Base-by-base conservation (phyloP, 1,140 invertebrate species). In the Macrostomum lignano region DNA sequence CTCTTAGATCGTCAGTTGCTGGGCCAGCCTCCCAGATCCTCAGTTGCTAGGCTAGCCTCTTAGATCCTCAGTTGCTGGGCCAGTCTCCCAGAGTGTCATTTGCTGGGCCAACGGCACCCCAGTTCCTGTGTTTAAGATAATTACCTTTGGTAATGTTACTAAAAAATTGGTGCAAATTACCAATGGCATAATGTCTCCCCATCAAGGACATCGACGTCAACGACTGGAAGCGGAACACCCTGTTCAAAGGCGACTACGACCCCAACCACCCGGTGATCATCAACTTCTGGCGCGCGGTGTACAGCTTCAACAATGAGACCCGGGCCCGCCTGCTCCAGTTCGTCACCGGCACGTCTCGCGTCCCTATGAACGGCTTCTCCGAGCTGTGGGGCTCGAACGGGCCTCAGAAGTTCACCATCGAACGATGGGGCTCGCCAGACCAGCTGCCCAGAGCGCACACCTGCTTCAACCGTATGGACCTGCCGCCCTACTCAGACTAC, bases 291-390 rank as follows among this genome's bases (percentile, higher is more conserved):
- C 70, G 81, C 72, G 74, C 81, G 33, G 76, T 94, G 7, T 65
- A 93, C 30, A 84, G 79, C 1, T 86, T 94, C 52, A 77, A 72
- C 36, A 93, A 91, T 60, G 84, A 94, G 61, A 84, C 88, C 74
- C 66, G 86, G 32, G 74, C 82, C 0, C 65, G 82, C 33, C 63
- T 94, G 33, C 63, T 96, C 31, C 86, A 94, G 55, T 96, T 94
- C 63, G 86, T 94, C 3, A 94, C 86, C 11, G 88, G 88, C 23
- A 96, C 86, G 5, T 93, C 84, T 0, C 63, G 86, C 6, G 84
- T 96, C 21, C 88, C 88, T 2, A 94, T 94, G 84, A 94, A 94
- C 58, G 88, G 88, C 26, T 94, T 94, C 56, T 79, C 82, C 52
- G 86, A 94, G 59, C 60, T 96, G 14, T 91, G 91, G 58, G 86